Percentiles rank a stretch among this genome's conserved stretches.
Conservation (phyloP, 2,888 invertebrate species). For the Thecophora atra region DNA sequence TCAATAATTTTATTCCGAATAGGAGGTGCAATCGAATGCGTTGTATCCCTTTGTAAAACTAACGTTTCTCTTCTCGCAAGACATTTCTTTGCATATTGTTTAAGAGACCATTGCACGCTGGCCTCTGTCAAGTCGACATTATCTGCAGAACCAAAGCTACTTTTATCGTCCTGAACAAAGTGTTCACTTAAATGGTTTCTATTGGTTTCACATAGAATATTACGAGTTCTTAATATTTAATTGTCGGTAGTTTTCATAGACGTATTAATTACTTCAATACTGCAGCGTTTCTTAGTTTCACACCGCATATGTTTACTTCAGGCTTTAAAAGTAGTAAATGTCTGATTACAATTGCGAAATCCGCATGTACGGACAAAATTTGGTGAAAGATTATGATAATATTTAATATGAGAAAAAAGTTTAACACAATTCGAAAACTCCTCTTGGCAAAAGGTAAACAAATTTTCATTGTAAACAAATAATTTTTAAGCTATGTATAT, state of each 20-base stretch:
- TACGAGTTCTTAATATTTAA: neutral
- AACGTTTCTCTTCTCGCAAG: conserved; percentile 3
- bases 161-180: neutral
- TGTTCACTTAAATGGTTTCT: neutral
- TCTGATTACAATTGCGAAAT: neutral
- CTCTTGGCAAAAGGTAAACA: neutral
- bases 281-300: neutral
- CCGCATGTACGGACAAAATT: neutral
- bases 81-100: neutral
- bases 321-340: conserved; percentile 7
- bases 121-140: neutral
- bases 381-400: conserved; percentile 6
- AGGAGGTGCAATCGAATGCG: neutral
- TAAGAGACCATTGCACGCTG: too few relatives aligned
- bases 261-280: neutral
- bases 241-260: conserved; percentile 1
- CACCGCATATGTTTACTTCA: conserved; percentile 17
- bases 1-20: conserved; percentile 11
- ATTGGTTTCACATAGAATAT: neutral
- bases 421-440: conserved; percentile 4
- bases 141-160: neutral
- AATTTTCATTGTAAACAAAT: conserved; percentile 8
- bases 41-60: conserved; percentile 9
- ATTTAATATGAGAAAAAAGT: conserved; percentile 16
- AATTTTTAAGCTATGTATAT: neutral